A percentile compares a stretch with the other conserved stretches of the same genome.
phyloP scores from a whole-genome alignment of 2,113 vertebrate species.

The Periophthalmodon schlosseri region DNA sequence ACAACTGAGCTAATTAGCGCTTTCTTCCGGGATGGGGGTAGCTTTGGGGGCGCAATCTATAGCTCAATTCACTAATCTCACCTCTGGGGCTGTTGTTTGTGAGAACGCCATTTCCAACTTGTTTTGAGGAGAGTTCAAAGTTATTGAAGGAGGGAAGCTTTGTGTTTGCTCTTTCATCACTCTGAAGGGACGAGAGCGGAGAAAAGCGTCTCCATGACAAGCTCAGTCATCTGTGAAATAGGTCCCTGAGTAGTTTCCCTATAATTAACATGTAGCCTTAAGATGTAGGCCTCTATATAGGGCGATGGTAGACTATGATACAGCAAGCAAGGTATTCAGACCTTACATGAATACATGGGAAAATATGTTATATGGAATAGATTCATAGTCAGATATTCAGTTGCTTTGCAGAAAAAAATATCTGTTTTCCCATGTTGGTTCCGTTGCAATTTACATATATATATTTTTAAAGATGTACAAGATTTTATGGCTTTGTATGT shows the following conservation, averaged over 20 bases:
- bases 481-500: no score
- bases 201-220: slow-evolving; percentile 75
- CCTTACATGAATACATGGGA: no score
- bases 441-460: no score
- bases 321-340: slow-evolving; percentile 28
- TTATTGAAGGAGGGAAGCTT: slow-evolving; percentile 67
- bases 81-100: slow-evolving; percentile 69
- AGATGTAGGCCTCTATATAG: slow-evolving; percentile 56
- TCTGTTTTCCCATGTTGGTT: no score
- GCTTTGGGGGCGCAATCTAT: slow-evolving; percentile 51
- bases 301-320: slow-evolving; percentile 19
- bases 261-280: slow-evolving; percentile 76
- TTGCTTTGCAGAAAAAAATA: no score
- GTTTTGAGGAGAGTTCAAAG: slow-evolving; percentile 72
- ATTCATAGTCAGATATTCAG: no score
- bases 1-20: slow-evolving; percentile 74
- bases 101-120: slow-evolving; percentile 74
- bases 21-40: slow-evolving; percentile 52
- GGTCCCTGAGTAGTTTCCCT: slow-evolving; percentile 60
- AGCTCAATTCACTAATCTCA: slow-evolving; percentile 66
- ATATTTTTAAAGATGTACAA: no score
- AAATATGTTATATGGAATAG: no score
- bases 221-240: slow-evolving; percentile 80
- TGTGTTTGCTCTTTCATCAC: slow-evolving; percentile 59
- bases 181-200: slow-evolving; percentile 66